phyloP scores from a whole-genome alignment of 2,888 invertebrate species.

The Dilophus febrilis region DNA sequence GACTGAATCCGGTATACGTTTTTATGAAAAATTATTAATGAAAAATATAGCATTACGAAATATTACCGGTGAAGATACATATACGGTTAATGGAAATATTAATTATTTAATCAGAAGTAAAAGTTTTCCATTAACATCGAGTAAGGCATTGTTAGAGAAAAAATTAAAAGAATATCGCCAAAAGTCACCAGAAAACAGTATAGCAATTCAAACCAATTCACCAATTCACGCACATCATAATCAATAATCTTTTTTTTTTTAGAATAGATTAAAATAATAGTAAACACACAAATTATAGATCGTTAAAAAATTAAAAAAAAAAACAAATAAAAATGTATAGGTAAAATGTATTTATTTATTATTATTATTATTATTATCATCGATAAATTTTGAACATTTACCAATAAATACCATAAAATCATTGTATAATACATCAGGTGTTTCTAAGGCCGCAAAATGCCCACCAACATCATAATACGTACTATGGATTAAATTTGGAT shows the following conservation, averaged over 20 bases:
- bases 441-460: constrained; percentile 73
- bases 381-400: too few relatives aligned
- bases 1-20: constrained; percentile 55
- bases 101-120: constrained; percentile 46
- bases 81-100: constrained; percentile 51
- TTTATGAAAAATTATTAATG: constrained; percentile 51
- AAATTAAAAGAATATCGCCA: constrained; percentile 28
- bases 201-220: too few relatives aligned
- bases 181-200: too few relatives aligned
- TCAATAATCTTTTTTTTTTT: too few relatives aligned
- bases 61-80: constrained; percentile 45
- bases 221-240: too few relatives aligned
- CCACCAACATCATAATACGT: constrained; percentile 54
- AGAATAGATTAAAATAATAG: too few relatives aligned
- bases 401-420: constrained; percentile 49
- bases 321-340: too few relatives aligned
- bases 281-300: too few relatives aligned
- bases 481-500: constrained; percentile 47
- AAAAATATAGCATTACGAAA: constrained; percentile 56
- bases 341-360: too few relatives aligned
- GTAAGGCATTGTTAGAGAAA: constrained; percentile 47
- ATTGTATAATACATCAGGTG: constrained; percentile 48
- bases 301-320: too few relatives aligned
- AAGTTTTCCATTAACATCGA: constrained; percentile 42
- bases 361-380: too few relatives aligned